Evolutionary conservation across 2,797 vertebrate genomes (phyloP).

Genomic region (Tokudaia muenninki): DNA sequence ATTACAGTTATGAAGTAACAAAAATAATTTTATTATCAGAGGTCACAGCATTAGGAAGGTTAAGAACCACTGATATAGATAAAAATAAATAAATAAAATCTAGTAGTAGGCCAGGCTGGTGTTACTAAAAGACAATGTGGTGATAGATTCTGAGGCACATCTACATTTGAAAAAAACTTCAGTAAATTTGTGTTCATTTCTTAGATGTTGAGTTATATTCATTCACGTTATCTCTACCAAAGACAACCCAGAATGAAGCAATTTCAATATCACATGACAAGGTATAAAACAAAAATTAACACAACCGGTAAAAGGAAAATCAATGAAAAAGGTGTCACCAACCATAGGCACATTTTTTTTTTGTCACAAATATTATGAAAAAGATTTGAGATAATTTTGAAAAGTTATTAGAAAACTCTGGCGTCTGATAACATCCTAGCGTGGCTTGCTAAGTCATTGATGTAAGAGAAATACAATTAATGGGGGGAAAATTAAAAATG

Average conservation of each 20-base stretch:
- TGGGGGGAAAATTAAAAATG: constrained; percentile 9
- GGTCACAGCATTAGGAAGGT: background rate
- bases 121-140: background rate
- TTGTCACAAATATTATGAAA: constrained; percentile 23
- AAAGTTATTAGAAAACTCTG: constrained; percentile 23
- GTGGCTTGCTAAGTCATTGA: background rate
- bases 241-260: background rate
- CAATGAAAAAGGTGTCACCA: background rate
- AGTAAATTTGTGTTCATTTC: background rate
- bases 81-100: background rate
- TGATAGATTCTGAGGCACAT: background rate
- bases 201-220: constrained; percentile 3
- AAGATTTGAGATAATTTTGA: constrained; percentile 23
- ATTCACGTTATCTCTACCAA: background rate
- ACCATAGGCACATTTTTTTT: background rate
- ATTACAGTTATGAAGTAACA: background rate
- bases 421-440: background rate
- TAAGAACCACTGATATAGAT: background rate
- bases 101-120: background rate
- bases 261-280: background rate
- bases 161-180: background rate
- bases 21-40: background rate
- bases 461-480: constrained; percentile 45
- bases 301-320: background rate
- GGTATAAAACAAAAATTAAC: constrained; percentile 32